Percentiles rank a stretch among this genome's conserved stretches.
Conservation (phyloP, 2,797 vertebrate species). For the Karalla daura region DNA sequence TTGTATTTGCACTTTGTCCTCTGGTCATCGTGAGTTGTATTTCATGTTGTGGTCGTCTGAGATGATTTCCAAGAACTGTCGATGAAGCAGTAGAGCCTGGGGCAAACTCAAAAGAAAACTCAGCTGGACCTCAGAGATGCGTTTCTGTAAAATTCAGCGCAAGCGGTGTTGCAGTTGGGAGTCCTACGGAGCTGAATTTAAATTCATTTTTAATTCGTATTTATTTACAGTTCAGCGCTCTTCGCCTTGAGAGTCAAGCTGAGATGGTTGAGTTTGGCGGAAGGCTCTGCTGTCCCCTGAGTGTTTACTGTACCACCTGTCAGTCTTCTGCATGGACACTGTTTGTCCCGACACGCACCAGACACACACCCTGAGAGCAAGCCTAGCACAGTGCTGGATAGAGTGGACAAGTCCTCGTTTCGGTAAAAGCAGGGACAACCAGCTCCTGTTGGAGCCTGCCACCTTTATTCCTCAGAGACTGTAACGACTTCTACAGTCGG, state of each 20-base stretch:
- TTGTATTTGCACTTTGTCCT: constrained; percentile 1
- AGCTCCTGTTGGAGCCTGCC: too few relatives aligned
- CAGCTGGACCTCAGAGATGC: too few relatives aligned
- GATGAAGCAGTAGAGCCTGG: constrained; percentile 45
- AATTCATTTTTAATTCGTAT: too few relatives aligned
- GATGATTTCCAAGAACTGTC: constrained; percentile 11
- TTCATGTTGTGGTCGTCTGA: constrained; percentile 20
- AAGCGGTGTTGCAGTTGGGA: too few relatives aligned
- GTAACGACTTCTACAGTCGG: too few relatives aligned
- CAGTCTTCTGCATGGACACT: constrained; percentile 77
- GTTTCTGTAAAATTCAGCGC: too few relatives aligned
- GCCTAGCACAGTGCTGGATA: constrained; percentile 38
- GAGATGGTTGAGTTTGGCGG: constrained; percentile 38
- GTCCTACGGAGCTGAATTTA: too few relatives aligned
- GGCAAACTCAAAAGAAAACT: constrained; percentile 28
- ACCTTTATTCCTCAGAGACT: too few relatives aligned
- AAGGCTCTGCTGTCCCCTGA: constrained; percentile 43
- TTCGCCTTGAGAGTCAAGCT: constrained; percentile 9
- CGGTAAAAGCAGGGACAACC: too few relatives aligned
- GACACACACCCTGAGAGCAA: not conserved
- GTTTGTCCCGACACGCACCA: constrained; percentile 24
- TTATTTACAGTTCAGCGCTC: too few relatives aligned
- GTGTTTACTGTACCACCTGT: constrained; percentile 52
- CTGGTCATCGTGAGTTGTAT: constrained; percentile 16
- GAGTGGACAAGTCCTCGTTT: constrained; percentile 12